Evolutionary conservation across 2,888 invertebrate species (phyloP), one percentile per base, ranked within the genome.

Genomic region (Saturnia japonica): DNA sequence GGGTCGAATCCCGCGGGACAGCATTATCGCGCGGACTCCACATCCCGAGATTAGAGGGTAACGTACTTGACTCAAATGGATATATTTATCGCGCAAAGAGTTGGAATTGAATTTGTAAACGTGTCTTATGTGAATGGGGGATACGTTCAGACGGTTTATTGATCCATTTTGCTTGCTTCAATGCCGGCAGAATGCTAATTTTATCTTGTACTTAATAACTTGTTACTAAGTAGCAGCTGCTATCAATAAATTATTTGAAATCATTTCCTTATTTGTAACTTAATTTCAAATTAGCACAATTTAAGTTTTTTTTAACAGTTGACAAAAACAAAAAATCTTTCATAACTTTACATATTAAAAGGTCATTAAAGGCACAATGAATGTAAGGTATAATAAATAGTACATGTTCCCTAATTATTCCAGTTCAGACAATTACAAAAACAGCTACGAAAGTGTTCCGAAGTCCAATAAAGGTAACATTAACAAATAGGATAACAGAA

Each of bases 1-100:
- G 64, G 64, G 42, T 25, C 43, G 60, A 71, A 70, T 71, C 75
- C 73, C 75, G n/a, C 28, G 72, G 73, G 75, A 70, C 47, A 54
- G 71, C 62, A 75, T 74, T 74, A 75, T 74, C 72, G 70, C 69
- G 68, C 71, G 64, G 66, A 72, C 72, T 73, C 71, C 73, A 72
- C 68, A 62, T 68, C 47, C 70, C 71, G 68, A 68, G 71, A 71
- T 71, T 71, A 71, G 64, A 68, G 68, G 68, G 70, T 67, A 67
- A 70, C 70, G 67, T 67, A 66, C 47, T 67, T 67, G 57, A 69
- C 54, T 60, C 60, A 64, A 71, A 71, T 69, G 67, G 67, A 67
- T 62, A 14, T 71, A 69, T 69, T 71, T 68, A 71, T 69, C 69
- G 57, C 67, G 69, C 69, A 69, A 69, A 60, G 69, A 68, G 67